phyloP scores from a whole-genome alignment of 2,797 vertebrate genomes.

The Numenius phaeopus region DNA sequence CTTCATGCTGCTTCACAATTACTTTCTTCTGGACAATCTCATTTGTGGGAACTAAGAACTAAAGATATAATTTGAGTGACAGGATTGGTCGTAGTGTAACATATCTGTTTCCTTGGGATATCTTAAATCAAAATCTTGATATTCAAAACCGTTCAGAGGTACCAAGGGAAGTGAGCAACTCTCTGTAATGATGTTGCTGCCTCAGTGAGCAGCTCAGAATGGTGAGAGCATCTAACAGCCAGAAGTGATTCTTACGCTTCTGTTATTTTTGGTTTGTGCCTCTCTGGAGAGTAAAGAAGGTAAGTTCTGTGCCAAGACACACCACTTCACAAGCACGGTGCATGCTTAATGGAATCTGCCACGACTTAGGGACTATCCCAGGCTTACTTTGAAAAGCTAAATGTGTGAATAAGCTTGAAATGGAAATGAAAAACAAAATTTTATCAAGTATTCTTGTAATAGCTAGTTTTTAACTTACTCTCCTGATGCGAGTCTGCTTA shows the following conservation, averaged over 20 bases:
- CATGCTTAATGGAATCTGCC: slow-evolving; percentile 44
- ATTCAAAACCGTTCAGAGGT: neutral
- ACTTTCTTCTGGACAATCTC: neutral
- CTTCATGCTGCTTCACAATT: neutral
- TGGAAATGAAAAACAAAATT: neutral
- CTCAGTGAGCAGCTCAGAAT: slow-evolving; percentile 39
- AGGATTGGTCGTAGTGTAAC: neutral
- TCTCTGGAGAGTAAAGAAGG: slow-evolving; percentile 80
- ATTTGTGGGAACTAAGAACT: neutral
- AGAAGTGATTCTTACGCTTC: slow-evolving; percentile 51
- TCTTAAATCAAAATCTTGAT: neutral
- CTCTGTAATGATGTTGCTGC: neutral
- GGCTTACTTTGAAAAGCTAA: slow-evolving; percentile 58
- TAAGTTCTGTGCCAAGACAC: slow-evolving; percentile 58
- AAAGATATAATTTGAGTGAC: neutral
- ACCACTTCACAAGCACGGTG: slow-evolving; percentile 26
- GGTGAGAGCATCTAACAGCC: neutral
- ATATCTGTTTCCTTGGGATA: neutral
- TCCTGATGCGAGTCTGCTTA: neutral
- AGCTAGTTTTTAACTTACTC: neutral
- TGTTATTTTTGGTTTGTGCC: slow-evolving; percentile 76
- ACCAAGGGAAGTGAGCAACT: neutral
- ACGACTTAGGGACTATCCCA: slow-evolving; percentile 44
- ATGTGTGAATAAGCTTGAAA: neutral
- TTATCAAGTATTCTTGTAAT: neutral